Base-by-base conservation (phyloP, 2,888 invertebrate species). In the Drosophila quinaria region DNA sequence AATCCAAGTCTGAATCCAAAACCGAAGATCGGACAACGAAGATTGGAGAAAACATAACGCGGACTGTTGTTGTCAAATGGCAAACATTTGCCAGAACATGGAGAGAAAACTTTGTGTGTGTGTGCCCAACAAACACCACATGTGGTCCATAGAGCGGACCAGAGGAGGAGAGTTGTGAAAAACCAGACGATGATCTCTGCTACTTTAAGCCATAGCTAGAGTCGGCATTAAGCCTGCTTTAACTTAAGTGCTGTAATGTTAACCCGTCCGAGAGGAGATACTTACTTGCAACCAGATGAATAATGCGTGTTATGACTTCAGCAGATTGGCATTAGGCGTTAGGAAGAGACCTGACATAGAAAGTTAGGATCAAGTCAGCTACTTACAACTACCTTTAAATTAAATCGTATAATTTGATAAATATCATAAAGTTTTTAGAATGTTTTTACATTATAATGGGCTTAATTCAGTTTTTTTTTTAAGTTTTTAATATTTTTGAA, bases 61-160 rank as follows among this genome's bases (percentile, higher is more conserved):
- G 35, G 69, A 47, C 13, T 55, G 55, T 64, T 70, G 73, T 80
- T 78, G 81, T 72, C 67, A 80, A 77, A 81, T 81, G 75, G 84
- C 84, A 83, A 80, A 84, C 81, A 83, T 81, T 83, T 78, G 84
- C 70, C 78, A 81, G 84, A 81, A 83, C 82, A 82, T 64, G 80
- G 17, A 50, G 75, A 64, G 75, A 72, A 78, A 84, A 77, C 72
- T 62, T 62, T 66, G 60, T 59, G 56, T 61, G 58, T 86, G 87
- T 81, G 69, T 87, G 82, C 88, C 84, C 87, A 88, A 88, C 89
- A 84, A 86, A 84, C 89, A 75, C 83, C 89, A 84, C 89, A 88
- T 84, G 89, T 80, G 83, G 83, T 80, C 89, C 31, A 51, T n/a
- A 60, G 37, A n/a, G 15, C 37, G 44, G 25, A 15, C n/a, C 5